Percentiles rank a stretch among this genome's conserved stretches.
Evolutionary conservation across 92 coral and sea anemone genomes (phyloP).

Genomic region (Pocillopora meandrina): DNA sequence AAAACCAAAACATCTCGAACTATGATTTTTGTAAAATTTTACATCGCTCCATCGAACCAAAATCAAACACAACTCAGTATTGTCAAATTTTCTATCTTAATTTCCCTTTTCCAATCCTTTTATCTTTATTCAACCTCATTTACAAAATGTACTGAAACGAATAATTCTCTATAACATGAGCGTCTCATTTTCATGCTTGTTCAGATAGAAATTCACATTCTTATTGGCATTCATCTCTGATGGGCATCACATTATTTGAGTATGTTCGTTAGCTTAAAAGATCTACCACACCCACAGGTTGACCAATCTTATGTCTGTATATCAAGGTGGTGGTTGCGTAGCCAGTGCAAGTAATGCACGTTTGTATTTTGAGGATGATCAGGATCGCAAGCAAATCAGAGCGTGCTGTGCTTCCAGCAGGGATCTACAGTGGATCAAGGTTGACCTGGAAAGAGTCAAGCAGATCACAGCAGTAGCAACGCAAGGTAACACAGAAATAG

Average conservation of each 20-base stretch:
- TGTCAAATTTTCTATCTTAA: too few relatives aligned
- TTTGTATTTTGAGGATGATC: slow-evolving; percentile 68
- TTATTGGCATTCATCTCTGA: too few relatives aligned
- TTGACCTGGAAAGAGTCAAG: slow-evolving; percentile 72
- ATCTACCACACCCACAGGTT: background rate
- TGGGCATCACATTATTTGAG: background rate
- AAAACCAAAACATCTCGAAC: too few relatives aligned
- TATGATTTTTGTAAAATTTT: too few relatives aligned
- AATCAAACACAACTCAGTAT: too few relatives aligned
- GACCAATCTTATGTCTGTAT: background rate
- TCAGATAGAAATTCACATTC: too few relatives aligned
- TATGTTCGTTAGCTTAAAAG: background rate
- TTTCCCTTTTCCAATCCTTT: too few relatives aligned
- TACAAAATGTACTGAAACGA: too few relatives aligned
- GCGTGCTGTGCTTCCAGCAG: slow-evolving; percentile 82
- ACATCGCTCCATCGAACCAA: too few relatives aligned
- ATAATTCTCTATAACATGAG: too few relatives aligned
- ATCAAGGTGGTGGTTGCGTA: slow-evolving; percentile 73
- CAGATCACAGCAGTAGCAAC: slow-evolving; percentile 83
- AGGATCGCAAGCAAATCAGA: slow-evolving; percentile 53
- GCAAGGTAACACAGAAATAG: slow-evolving; percentile 62
- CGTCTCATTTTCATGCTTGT: too few relatives aligned
- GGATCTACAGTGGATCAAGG: slow-evolving; percentile 69
- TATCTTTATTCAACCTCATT: too few relatives aligned
- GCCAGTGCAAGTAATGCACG: slow-evolving; percentile 74